Conservation (phyloP, 1,140 invertebrate species). For the Papilio polyxenes region DNA sequence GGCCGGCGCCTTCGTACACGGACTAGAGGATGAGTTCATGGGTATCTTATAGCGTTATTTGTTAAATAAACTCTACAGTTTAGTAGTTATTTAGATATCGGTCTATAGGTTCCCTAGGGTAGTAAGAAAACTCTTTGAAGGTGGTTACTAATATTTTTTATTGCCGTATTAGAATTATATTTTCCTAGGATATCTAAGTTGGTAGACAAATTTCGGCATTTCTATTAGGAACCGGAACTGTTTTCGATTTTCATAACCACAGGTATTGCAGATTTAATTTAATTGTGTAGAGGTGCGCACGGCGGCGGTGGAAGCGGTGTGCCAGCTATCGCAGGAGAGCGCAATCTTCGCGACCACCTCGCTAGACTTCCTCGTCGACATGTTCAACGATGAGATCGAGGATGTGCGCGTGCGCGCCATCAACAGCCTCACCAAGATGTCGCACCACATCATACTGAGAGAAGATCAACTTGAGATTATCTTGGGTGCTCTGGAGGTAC, state of each 20-base stretch:
- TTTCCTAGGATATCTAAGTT: too few relatives aligned
- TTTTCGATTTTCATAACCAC: neutral
- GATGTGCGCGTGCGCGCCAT: conserved; percentile 96
- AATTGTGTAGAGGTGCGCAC: conserved; percentile 91
- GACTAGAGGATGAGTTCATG: conserved; percentile 98
- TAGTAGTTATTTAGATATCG: too few relatives aligned
- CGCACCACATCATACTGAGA: conserved; percentile 91
- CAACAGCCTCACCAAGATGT: conserved; percentile 94
- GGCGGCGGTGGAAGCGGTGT: conserved; percentile 96
- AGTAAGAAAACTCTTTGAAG: too few relatives aligned
- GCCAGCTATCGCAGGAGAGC: conserved; percentile 92
- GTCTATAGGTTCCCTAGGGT: too few relatives aligned
- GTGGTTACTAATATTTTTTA: too few relatives aligned
- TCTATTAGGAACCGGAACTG: too few relatives aligned
- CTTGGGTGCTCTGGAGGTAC: conserved; percentile 91
- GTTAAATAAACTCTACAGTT: too few relatives aligned
- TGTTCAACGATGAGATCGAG: conserved; percentile 99
- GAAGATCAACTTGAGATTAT: conserved; percentile 99
- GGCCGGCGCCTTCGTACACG: conserved; percentile 99
- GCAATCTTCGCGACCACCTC: conserved; percentile 92
- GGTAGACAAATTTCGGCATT: too few relatives aligned
- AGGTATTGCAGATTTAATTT: neutral
- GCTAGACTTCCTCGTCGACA: conserved; percentile 98
- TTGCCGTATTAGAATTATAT: too few relatives aligned
- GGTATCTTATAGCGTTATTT: conserved; percentile 78